These are phyloP conservation scores for Drosophila subobscura DNA, from an alignment of 1,140 invertebrate species.

Conservation along the genomic window DNA sequence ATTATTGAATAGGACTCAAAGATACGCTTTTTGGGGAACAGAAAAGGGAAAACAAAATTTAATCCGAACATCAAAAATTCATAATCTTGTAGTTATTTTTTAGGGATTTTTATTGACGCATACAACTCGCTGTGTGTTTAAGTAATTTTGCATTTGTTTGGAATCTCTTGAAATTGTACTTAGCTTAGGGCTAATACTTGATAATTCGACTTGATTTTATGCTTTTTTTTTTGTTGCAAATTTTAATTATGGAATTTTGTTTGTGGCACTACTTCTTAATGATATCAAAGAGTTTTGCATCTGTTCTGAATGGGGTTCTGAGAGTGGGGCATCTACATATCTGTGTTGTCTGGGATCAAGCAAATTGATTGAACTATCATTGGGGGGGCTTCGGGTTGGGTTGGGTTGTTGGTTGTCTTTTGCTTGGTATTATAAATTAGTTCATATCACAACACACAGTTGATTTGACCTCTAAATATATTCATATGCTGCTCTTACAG, in stretches of 20 bases:
- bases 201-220: conserved; percentile 13
- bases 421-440: conserved; percentile 72
- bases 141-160: conserved; percentile 57
- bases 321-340: conserved; percentile 5
- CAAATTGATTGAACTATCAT: conserved; percentile 28
- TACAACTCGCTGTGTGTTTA: conserved; percentile 72
- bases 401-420: conserved; percentile 33
- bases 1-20: too few relatives aligned
- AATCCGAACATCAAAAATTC: too few relatives aligned
- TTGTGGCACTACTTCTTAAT: conserved; percentile 38
- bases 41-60: too few relatives aligned
- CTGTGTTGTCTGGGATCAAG: conserved; percentile 47
- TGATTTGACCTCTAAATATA: conserved; percentile 69
- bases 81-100: conserved; percentile 28
- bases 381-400: too few relatives aligned
- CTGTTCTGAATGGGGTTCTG: conserved; percentile 10
- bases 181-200: conserved; percentile 35
- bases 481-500: conserved; percentile 52
- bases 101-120: conserved; percentile 66
- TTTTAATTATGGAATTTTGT: conserved; percentile 11
- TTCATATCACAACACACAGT: conserved; percentile 83
- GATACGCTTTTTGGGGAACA: too few relatives aligned
- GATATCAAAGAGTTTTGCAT: conserved; percentile 13
- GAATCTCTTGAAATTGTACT: conserved; percentile 51
- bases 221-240: conserved; percentile 16